Evolutionary conservation across 2,797 vertebrate genomes (phyloP).

Genomic region (Chiloscyllium punctatum): DNA sequence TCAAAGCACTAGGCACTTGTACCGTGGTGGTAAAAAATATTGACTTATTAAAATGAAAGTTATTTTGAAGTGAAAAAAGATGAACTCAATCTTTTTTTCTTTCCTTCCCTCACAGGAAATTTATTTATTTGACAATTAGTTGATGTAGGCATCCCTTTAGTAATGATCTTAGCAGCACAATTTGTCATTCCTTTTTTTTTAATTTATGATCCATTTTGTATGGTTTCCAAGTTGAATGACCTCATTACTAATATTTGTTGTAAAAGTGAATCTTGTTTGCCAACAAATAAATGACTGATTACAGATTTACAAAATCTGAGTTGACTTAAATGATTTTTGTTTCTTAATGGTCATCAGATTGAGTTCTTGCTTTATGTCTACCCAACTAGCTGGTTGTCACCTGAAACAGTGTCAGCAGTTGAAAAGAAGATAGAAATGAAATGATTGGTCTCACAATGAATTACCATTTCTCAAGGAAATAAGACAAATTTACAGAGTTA

Average conservation of each 20-base stretch:
- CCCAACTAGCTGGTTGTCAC: background rate
- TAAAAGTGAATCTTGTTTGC: slow-evolving; percentile 95
- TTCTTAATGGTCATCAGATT: background rate
- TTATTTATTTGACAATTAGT: slow-evolving; percentile 76
- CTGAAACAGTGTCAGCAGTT: no score
- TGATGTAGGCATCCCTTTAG: slow-evolving; percentile 63
- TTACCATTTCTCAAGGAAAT: background rate
- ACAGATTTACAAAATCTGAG: slow-evolving; percentile 67
- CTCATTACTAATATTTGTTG: slow-evolving; percentile 96
- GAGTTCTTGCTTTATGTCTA: background rate
- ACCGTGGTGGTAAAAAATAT: slow-evolving; percentile 58
- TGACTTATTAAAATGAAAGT: slow-evolving; percentile 62
- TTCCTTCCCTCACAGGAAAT: slow-evolving; percentile 60
- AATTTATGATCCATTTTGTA: slow-evolving; percentile 93
- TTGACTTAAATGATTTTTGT: slow-evolving; percentile 26
- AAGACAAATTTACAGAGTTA: background rate
- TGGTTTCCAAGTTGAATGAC: slow-evolving; percentile 77
- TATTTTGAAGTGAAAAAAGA: slow-evolving; percentile 67
- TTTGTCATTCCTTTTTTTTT: slow-evolving; percentile 65
- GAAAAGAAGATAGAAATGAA: background rate
- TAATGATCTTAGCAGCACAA: slow-evolving; percentile 67
- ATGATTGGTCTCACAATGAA: background rate
- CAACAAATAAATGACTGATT: slow-evolving; percentile 93
- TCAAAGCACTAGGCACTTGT: slow-evolving; percentile 60
- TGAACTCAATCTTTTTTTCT: slow-evolving; percentile 57